Evolutionary conservation across 2,888 invertebrate genomes (phyloP), one percentile per base, ranked within the genome.

Genomic region (Lydus trimaculatus): DNA sequence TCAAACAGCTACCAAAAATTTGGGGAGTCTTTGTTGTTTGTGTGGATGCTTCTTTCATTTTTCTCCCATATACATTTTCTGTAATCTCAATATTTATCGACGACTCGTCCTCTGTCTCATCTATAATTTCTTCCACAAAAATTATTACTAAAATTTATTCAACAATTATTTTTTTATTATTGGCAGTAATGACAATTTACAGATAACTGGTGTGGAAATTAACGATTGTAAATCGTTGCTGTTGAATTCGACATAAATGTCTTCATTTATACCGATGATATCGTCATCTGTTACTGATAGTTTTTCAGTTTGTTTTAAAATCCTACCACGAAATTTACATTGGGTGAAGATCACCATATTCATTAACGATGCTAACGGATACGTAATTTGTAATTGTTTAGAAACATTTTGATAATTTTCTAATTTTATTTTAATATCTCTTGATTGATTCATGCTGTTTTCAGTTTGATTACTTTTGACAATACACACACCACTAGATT

Each of bases 261-360:
- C 66, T 65, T 76, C 67, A 13, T 73, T 70, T 28, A 75, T 20
- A 56, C 60, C 36, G n/a, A 78, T 58, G 23, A 64, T 63, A 31
- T 76, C 70, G 28, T 76, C 74, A 31, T 76, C 76, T 1, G 73
- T 74, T 23, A 79, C 66, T 48, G 75, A 71, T 2, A 76, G 63
- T 48, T 69, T 69, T 48, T 72, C 64, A 6, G 79, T 77, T 72
- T 76, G 72, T 13, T 79, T 80, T n/a, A 81, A 20, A 58, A 72
- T 63, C 17, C 20, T 65, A n/a, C 76, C 77, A 23, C 72, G 28
- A 68, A 74, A 76, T 63, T 75, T 73, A 20, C 78, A 72, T 58
- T 72, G 48, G 11, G 48, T 20, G 1, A 48, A 48, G 9, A n/a
- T n/a, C n/a, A n/a, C n/a, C n/a, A 48, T 20, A 11, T 9, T 20